Percentiles rank a stretch among this genome's conserved stretches.
Conservation (phyloP, 2,888 invertebrate genomes). For the Danaus chrysippus region DNA sequence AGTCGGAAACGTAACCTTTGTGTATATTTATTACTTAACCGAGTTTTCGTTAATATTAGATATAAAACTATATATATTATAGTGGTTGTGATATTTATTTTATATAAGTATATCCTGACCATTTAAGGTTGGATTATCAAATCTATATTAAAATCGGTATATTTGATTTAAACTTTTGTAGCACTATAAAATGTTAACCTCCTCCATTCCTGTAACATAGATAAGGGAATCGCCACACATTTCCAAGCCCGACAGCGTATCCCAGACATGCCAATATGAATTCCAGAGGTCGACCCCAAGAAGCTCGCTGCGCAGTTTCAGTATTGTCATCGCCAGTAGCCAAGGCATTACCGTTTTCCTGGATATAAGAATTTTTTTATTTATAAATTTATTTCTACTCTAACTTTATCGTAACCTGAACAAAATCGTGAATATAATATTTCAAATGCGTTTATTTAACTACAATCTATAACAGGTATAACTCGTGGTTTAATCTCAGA, state of each 20-base stretch:
- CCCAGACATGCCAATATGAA: constrained; percentile 88
- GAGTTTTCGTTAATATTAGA: too few relatives aligned
- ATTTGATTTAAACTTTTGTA: constrained; percentile 41
- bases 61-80: too few relatives aligned
- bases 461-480: too few relatives aligned
- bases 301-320: constrained; percentile 57
- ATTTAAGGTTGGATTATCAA: too few relatives aligned
- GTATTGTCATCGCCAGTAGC: constrained; percentile 26
- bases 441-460: background rate
- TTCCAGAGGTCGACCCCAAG: constrained; percentile 83
- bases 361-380: constrained; percentile 43
- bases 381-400: background rate
- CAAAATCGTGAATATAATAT: background rate
- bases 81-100: too few relatives aligned
- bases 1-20: too few relatives aligned
- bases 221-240: constrained; percentile 90
- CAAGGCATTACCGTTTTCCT: constrained; percentile 41
- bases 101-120: too few relatives aligned
- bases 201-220: constrained; percentile 88
- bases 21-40: too few relatives aligned
- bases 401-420: too few relatives aligned
- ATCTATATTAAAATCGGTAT: background rate
- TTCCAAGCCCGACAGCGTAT: constrained; percentile 88
- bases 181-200: constrained; percentile 61
- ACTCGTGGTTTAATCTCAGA: too few relatives aligned